phyloP scores from a whole-genome alignment of 2,113 vertebrate genomes.

The Hiodon alosoides region DNA sequence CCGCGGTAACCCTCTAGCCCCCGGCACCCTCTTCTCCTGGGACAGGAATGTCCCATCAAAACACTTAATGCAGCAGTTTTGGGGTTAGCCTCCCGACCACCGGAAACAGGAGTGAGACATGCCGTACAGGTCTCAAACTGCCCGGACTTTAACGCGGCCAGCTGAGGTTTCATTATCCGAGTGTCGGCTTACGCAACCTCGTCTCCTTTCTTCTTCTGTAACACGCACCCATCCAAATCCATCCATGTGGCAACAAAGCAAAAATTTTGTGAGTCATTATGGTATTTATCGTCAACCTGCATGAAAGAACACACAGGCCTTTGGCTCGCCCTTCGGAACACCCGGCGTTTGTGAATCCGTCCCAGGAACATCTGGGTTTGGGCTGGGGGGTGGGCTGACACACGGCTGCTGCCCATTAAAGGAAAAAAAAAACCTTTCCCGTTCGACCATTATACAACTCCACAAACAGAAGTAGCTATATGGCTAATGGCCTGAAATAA shows the following conservation, averaged over 20 bases:
- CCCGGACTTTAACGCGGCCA: background rate
- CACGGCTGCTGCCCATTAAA: slow-evolving; percentile 11
- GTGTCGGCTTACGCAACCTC: too few species aligned
- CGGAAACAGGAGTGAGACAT: slow-evolving; percentile 53
- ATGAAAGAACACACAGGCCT: background rate
- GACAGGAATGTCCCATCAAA: slow-evolving; percentile 45
- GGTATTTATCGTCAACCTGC: background rate
- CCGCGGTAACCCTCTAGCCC: slow-evolving; percentile 24
- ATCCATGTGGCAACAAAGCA: too few species aligned
- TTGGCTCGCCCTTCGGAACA: background rate
- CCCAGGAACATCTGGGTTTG: slow-evolving; percentile 60
- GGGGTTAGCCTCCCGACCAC: slow-evolving; percentile 64
- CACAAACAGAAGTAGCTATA: too few species aligned
- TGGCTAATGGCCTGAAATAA: too few species aligned
- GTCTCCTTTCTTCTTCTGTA: too few species aligned
- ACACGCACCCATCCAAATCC: too few species aligned
- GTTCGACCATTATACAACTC: too few species aligned
- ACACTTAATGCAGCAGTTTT: slow-evolving; percentile 49
- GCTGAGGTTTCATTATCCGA: background rate
- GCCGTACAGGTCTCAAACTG: slow-evolving; percentile 8
- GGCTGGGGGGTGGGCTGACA: slow-evolving; percentile 8
- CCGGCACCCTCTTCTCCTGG: slow-evolving; percentile 32
- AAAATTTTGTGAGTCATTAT: background rate
- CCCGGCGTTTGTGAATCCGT: slow-evolving; percentile 40
- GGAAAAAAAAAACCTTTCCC: background rate